A percentile compares a stretch with the other conserved stretches of the same genome.
phyloP scores from a whole-genome alignment of 2,888 invertebrate species.

The Ophion costatus region DNA sequence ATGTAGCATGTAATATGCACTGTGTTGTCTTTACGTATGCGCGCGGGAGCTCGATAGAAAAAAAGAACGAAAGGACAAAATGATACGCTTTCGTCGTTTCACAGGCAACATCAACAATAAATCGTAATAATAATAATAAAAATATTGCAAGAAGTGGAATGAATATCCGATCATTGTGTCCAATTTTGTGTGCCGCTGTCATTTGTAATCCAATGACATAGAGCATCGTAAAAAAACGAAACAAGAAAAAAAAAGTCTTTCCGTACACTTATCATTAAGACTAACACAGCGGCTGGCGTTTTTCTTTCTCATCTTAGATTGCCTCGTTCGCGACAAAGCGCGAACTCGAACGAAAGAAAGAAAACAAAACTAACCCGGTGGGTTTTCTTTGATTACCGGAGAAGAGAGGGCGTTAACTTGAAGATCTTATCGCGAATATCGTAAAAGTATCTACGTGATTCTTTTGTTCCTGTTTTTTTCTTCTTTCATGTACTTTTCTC shows the following conservation, averaged over 20 bases:
- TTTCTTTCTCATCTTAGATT: neutral
- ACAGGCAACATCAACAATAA: slow-evolving; percentile 39
- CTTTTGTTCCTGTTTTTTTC: neutral
- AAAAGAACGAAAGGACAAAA: slow-evolving; percentile 11
- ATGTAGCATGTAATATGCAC: slow-evolving; percentile 11
- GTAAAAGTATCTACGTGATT: slow-evolving; percentile 17
- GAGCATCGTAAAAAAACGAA: neutral
- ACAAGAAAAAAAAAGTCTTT: neutral
- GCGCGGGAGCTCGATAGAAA: slow-evolving; percentile 17
- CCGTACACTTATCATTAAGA: neutral
- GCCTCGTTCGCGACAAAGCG: slow-evolving; percentile 6
- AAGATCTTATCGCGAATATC: slow-evolving; percentile 3
- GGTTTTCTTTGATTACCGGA: neutral
- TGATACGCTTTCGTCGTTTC: slow-evolving; percentile 5
- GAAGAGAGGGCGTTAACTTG: neutral
- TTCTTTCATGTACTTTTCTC: neutral
- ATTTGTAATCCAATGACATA: neutral
- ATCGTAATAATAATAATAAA: slow-evolving; percentile 35
- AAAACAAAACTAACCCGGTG: neutral
- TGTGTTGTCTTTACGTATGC: slow-evolving; percentile 24
- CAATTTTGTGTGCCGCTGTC: slow-evolving; percentile 13
- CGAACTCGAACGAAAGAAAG: neutral
- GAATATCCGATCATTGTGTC: slow-evolving; percentile 43
- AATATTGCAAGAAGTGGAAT: slow-evolving; percentile 47
- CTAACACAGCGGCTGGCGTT: neutral